Base-by-base conservation (phyloP, 1,140 invertebrate species). In the Cephus cinctus region DNA sequence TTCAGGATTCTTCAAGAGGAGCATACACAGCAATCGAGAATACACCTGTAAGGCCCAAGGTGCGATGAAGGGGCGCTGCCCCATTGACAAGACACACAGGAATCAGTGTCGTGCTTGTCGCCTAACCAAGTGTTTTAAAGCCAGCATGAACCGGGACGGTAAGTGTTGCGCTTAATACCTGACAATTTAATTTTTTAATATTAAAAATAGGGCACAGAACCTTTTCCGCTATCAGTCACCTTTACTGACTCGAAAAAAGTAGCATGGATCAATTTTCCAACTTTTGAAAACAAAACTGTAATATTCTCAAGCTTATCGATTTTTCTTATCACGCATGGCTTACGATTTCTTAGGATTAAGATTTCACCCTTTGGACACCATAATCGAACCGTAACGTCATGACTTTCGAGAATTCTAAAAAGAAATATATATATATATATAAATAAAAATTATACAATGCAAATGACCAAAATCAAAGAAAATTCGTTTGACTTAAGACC, bases 61-160 rank as follows among this genome's bases (percentile, higher is more conserved):
- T 9, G 89, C 94, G 56, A 79, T 92, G 65, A 95, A 95, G 72
- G 94, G 93, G 43, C 83, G 89, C 47, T 98, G 95, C 77, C 93
- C 93, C 3, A 93, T 98, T 42, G 94, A 98, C 79, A 97, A 97
- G 78, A 97, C 94, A 0, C 94, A 97, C 69, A 81, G 95, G 27
- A 98, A 98, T 80, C 94, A 98, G 78, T 98, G 96, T 75, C 81
- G 96, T 43, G 94, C 95, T 56, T 98, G 96, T 73, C 81, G 96
- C 36, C 84, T 98, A 16, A 92, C 90, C 62, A 98, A 98, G 80
- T 98, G 96, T 74, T 94, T 98, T 69, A 90, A 95, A 73, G 94
- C 93, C 30, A 90, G 92, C 54, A 98, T 98, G 96, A 98, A 98
- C 73, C 97, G 96, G 83, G 95, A 98, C 80, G 95, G 96, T 98